These are phyloP conservation scores for Mycetomoellerius zeteki DNA, from an alignment of 1,140 invertebrate species.

Conservation along the genomic window DNA sequence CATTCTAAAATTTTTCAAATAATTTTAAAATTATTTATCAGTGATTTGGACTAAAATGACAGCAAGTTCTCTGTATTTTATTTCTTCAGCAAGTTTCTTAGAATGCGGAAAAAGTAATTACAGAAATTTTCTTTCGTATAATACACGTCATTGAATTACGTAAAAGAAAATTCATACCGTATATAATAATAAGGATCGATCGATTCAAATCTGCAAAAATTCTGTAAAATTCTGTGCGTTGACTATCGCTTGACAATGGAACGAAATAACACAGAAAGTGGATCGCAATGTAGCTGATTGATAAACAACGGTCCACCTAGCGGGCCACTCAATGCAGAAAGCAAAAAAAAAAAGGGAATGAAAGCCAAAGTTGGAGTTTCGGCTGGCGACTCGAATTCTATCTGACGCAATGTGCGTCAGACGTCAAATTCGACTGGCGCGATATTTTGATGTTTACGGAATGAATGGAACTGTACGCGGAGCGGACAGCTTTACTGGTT, in stretches of 20 bases:
- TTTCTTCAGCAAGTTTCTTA: not conserved
- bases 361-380: constrained; percentile 24
- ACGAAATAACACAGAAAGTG: constrained; percentile 13
- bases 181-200: not conserved
- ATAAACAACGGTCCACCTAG: constrained; percentile 44
- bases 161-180: not conserved
- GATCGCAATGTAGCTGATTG: constrained; percentile 30
- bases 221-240: not conserved
- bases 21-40: not conserved
- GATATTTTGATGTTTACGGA: constrained; percentile 61
- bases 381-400: constrained; percentile 4
- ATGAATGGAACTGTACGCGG: constrained; percentile 40
- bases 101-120: not conserved
- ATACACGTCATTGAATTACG: not conserved
- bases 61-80: not conserved
- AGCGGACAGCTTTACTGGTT: constrained; percentile 54
- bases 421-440: constrained; percentile 47
- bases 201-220: not conserved
- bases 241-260: not conserved
- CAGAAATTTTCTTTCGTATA: not conserved
- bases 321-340: constrained; percentile 12
- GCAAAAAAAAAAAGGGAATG: constrained; percentile 26
- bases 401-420: constrained; percentile 33
- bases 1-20: not conserved
- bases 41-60: not conserved